Base-by-base conservation (phyloP, 2,888 invertebrate species). In the Macrosiphum euphorbiae region DNA sequence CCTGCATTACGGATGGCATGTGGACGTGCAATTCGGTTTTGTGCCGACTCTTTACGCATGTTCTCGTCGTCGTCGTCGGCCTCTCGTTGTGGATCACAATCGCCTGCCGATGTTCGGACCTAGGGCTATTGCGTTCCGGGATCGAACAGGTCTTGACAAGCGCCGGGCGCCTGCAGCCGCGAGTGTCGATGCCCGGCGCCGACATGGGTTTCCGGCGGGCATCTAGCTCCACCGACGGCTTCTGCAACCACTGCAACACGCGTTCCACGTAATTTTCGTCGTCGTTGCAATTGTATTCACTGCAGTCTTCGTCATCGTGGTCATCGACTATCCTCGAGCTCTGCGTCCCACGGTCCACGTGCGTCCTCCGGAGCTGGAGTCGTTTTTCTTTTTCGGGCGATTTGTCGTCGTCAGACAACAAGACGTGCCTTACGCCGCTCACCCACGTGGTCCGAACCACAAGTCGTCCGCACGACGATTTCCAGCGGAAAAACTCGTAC, bases 371-470 rank as follows among this genome's bases (percentile, higher is more conserved):
- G 47, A 16, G 16, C 13, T 86, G 86, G 35, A 35, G 20, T 20
- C 78, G 78, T 78, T 20, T 78, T 78, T 78, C 78, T 78, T 78
- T 78, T 78, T 86, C 86, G 28, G 4, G 47, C 20, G 47, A 44
- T 78, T 78, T 78, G 95, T 97, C 97, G 96, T 97, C 97, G 94
- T 97, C 96, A 13, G 97, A 96, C 91, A 98, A 96, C 90, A 98
- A 96, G 41, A 97, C 97, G 96, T 97, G 97, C 95, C 97, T 96
- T 95, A 97, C 97, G 44, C 97, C 97, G 95, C 97, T 97, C 94
- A 97, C 97, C 98, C 98, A 98, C 92, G 97, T 96, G 0, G 97
- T 97, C 94, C 96, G 96, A 61, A 97, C 96, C 94, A 96, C 97
- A 47, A 97, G 96, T 8, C 97, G 96, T 94, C 96, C 95, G 94